Conservation (phyloP, 2,888 invertebrate species). For the Nemurella pictetii region DNA sequence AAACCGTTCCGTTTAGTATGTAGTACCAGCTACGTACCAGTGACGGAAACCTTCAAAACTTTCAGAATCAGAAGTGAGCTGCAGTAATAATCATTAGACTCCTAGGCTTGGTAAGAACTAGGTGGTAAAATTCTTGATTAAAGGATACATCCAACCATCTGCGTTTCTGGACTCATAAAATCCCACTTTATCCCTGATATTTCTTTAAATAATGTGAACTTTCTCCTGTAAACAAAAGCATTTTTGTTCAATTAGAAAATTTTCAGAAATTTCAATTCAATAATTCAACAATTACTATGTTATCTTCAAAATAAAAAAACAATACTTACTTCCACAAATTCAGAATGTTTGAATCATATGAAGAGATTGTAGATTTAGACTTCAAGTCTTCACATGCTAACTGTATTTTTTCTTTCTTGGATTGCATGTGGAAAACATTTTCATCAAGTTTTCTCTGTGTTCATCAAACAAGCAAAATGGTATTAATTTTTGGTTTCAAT, state of each 20-base stretch:
- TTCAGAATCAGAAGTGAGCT: no score
- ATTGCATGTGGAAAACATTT: not conserved
- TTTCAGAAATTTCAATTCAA: no score
- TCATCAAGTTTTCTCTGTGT: not conserved
- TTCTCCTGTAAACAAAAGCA: slow-evolving; percentile 15
- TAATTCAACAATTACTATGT: no score
- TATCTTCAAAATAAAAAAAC: not conserved
- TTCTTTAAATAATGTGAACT: slow-evolving; percentile 23
- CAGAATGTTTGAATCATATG: not conserved
- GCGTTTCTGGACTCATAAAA: slow-evolving; percentile 35
- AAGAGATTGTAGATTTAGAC: not conserved
- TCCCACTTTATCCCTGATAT: slow-evolving; percentile 38
- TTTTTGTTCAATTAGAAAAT: no score
- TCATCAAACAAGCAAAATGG: no score
- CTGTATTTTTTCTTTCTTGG: not conserved
- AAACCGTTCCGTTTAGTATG: no score
- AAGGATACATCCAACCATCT: slow-evolving; percentile 43
- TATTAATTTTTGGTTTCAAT: no score
- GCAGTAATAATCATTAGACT: no score
- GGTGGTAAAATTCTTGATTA: not conserved
- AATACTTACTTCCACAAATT: not conserved
- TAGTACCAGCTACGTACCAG: no score
- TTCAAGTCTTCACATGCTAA: not conserved
- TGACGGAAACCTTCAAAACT: no score
- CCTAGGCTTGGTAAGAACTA: no score